Evolutionary conservation across 2,797 vertebrate genomes (phyloP), one percentile per base, ranked within the genome.

Genomic region (Siniperca obscura): DNA sequence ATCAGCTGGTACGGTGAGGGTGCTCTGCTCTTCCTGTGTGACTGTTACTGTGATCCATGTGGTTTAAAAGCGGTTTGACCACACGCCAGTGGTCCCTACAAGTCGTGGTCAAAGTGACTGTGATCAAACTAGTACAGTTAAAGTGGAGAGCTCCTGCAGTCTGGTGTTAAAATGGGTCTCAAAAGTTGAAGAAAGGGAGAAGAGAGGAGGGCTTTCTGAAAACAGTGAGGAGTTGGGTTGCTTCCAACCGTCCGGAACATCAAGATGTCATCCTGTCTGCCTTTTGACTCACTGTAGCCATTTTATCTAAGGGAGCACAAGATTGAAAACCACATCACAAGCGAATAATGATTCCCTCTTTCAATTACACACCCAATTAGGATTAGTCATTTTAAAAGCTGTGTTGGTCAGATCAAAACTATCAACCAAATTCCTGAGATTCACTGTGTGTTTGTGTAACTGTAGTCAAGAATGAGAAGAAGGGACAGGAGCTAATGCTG

Each of bases 161-260:
- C 72, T 78, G 80, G 71, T 88, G 89, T 83, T 90, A 91, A 91
- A 93, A 92, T 64, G 74, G 83, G 82, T 86, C 85, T 89, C 78
- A 79, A 81, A 75, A 46, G 46, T 19, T 36, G 30, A 80, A 59
- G 70, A 65, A 36, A 16, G 2, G 14, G 57, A 77, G 34, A 67
- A 59, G 50, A 64, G 21, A 38, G 40, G 19, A 81, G 60, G 74
- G 81, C 19, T 25, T 25, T 80, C 55, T 40, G 75, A 65, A 76
- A 78, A 75, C 60, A 44, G 30, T 30, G 74, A 78, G 48, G 73
- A 48, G 76, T 64, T 52, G 42, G 44, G 85, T 40, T 67, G 82
- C 65, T 86, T 83, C 10, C 53, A 81, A 77, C n/a, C 38, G 13
- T 73, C 81, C 10, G 2, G 53, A 76, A 84, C 61, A 56, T 81